Percentiles rank a stretch among this genome's conserved stretches.
phyloP scores from a whole-genome alignment of 2,113 vertebrate genomes.

The Rhinichthys klamathensis region DNA sequence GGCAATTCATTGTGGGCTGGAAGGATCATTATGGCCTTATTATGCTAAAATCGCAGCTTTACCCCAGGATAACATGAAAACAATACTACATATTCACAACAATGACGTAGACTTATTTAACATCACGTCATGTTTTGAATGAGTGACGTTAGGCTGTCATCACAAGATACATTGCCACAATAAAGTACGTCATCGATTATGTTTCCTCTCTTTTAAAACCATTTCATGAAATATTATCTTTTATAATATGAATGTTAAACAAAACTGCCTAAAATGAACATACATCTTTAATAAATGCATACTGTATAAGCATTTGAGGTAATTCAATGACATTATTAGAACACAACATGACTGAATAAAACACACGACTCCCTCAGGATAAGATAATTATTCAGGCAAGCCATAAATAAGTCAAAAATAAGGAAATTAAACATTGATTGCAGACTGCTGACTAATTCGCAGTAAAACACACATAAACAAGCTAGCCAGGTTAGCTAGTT shows the following conservation, averaged over 20 bases:
- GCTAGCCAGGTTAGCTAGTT: conserved; percentile 44
- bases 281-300: background rate
- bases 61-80: background rate
- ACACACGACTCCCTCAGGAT: background rate
- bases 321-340: background rate
- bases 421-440: background rate
- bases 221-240: background rate
- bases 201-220: background rate
- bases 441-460: conserved; percentile 29
- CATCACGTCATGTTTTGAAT: background rate
- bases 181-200: background rate
- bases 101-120: background rate
- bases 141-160: background rate
- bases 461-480: conserved; percentile 28
- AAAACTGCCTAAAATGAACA: background rate
- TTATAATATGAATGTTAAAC: background rate
- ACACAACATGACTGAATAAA: background rate
- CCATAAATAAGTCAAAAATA: background rate
- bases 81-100: background rate
- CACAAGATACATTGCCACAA: background rate
- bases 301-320: background rate
- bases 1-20: background rate
- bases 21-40: background rate
- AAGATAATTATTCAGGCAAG: background rate
- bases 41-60: background rate